These are phyloP conservation scores for Crioceris asparagi DNA, from an alignment of 2,888 invertebrate species.

Conservation along the genomic window DNA sequence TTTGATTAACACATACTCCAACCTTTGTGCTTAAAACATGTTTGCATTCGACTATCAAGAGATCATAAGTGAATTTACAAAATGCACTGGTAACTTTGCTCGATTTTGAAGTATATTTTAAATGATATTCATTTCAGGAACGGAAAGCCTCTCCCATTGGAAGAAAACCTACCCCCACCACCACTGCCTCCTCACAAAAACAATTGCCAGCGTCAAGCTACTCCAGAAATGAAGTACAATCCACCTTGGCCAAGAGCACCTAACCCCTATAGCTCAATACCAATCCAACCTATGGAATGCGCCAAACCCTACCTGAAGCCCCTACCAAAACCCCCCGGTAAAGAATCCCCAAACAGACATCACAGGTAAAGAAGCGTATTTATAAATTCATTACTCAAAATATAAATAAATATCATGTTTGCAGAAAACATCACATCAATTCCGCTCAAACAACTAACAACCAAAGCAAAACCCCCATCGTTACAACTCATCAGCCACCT, in stretches of 20 bases:
- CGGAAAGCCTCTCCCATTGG: slow-evolving; percentile 37
- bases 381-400: no score
- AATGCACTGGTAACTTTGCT: no score
- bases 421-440: slow-evolving; percentile 25
- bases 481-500: slow-evolving; percentile 15
- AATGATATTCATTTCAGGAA: no score
- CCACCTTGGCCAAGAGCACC: slow-evolving; percentile 51
- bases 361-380: slow-evolving; percentile 19
- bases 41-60: no score
- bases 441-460: slow-evolving; percentile 28
- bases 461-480: slow-evolving; percentile 17
- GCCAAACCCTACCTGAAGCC: slow-evolving; percentile 46
- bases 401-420: no score
- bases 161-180: slow-evolving; percentile 46
- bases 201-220: slow-evolving; percentile 19
- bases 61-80: no score
- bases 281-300: slow-evolving; percentile 23
- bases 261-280: slow-evolving; percentile 31
- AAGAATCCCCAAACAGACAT: slow-evolving; percentile 35
- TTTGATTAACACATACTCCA: no score
- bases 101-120: no score
- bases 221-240: slow-evolving; percentile 39
- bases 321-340: slow-evolving; percentile 46
- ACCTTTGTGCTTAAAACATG: no score
- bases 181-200: slow-evolving; percentile 49